Evolutionary conservation across 2,797 vertebrate genomes (phyloP).

Genomic region (Gephyroberyx darwinii): DNA sequence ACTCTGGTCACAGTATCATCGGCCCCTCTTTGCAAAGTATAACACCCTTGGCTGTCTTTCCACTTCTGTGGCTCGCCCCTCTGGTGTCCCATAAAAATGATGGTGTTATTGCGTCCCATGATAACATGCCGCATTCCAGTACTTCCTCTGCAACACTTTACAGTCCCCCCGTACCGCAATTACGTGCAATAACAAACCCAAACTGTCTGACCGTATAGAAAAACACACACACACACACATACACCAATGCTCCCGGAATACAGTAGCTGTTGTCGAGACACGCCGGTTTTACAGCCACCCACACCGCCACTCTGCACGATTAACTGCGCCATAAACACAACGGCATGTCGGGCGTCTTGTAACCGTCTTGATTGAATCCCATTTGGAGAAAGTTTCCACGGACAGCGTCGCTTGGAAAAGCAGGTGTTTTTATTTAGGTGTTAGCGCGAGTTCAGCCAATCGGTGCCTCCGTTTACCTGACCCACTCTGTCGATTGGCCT

Average conservation of each 20-base stretch:
- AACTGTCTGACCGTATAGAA: slow-evolving; percentile 60
- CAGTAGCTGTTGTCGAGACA: slow-evolving; percentile 62
- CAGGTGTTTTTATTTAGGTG: neutral
- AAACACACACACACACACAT: slow-evolving; percentile 4
- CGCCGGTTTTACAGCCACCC: slow-evolving; percentile 47
- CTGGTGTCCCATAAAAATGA: slow-evolving; percentile 22
- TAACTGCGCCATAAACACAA: slow-evolving; percentile 54
- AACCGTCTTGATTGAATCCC: slow-evolving; percentile 20
- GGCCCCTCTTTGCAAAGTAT: neutral
- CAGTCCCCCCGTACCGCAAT: slow-evolving; percentile 62
- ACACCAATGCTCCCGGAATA: slow-evolving; percentile 43
- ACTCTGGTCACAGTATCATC: slow-evolving; percentile 15
- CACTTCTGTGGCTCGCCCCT: slow-evolving; percentile 18
- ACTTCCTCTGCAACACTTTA: slow-evolving; percentile 65
- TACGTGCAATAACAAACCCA: slow-evolving; percentile 61
- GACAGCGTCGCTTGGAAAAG: neutral
- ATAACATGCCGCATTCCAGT: slow-evolving; percentile 61
- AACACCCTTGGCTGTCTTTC: slow-evolving; percentile 16
- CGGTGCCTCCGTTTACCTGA: neutral
- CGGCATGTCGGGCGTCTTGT: slow-evolving; percentile 25
- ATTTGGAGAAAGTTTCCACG: neutral
- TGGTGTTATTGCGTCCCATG: slow-evolving; percentile 56
- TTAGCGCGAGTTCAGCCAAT: neutral
- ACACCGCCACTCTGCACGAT: slow-evolving; percentile 48
- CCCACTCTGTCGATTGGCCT: neutral